A percentile compares a stretch with the other conserved stretches of the same genome.
Evolutionary conservation across 2,888 invertebrate species (phyloP).

Genomic region (Macaria notata): DNA sequence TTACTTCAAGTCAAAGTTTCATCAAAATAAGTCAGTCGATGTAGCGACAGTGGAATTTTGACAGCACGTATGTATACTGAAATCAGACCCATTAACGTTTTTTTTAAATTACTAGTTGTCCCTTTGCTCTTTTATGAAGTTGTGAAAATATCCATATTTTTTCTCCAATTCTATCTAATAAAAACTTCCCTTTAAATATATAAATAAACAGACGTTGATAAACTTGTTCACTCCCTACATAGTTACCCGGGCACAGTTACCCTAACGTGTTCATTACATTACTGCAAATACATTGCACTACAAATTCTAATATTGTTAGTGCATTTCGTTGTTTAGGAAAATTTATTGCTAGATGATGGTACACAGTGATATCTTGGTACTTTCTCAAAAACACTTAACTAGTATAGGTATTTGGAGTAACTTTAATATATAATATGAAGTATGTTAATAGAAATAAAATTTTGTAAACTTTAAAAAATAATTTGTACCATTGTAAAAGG

Average conservation of each 20-base stretch:
- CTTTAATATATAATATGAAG: no score
- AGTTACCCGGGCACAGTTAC: neutral
- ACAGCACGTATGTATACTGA: no score
- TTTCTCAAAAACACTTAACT: no score
- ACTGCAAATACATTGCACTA: constrained; percentile 12
- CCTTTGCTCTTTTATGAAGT: neutral
- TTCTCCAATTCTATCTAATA: no score
- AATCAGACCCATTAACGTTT: neutral
- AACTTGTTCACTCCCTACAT: neutral
- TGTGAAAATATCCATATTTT: neutral
- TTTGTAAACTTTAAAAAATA: no score
- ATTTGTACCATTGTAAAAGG: no score
- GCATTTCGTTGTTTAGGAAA: constrained; percentile 12
- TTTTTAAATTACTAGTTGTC: neutral
- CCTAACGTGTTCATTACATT: constrained; percentile 19
- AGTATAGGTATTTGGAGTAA: no score
- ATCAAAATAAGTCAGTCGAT: no score
- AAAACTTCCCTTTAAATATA: neutral
- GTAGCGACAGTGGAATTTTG: no score
- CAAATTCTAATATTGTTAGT: constrained; percentile 13
- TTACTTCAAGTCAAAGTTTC: no score
- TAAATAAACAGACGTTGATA: neutral
- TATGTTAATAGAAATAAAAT: no score
- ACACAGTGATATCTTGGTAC: no score
- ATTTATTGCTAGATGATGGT: constrained; percentile 2